A percentile compares a stretch with the other conserved stretches of the same genome.
Conservation (phyloP, 2,113 vertebrate genomes). For the Pithys albifrons region DNA sequence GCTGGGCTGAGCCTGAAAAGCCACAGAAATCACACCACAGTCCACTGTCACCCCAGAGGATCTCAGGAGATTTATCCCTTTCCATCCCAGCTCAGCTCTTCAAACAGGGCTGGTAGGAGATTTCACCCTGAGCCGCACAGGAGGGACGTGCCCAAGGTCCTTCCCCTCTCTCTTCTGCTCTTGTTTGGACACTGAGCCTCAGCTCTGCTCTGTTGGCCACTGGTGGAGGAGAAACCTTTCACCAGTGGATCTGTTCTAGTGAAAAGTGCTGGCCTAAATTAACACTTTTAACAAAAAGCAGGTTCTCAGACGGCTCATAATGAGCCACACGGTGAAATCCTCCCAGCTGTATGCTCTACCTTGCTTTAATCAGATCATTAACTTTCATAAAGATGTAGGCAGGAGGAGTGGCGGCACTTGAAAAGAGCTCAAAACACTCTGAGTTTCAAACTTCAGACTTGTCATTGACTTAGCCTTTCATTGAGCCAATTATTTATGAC, state of each 20-base stretch:
- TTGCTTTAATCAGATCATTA: slow-evolving; percentile 56
- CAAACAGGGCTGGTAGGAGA: background rate
- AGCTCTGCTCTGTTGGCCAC: background rate
- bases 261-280: background rate
- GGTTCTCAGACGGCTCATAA: slow-evolving; percentile 10
- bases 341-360: slow-evolving; percentile 20
- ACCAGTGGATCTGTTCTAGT: accelerated
- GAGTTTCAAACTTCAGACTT: slow-evolving; percentile 58
- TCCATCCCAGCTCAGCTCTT: background rate
- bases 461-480: slow-evolving; percentile 67
- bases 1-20: background rate
- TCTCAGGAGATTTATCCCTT: background rate
- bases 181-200: background rate
- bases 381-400: slow-evolving; percentile 55
- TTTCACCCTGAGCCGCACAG: background rate
- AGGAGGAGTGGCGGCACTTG: slow-evolving; percentile 61
- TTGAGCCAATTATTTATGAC: slow-evolving; percentile 64
- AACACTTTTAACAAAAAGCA: background rate
- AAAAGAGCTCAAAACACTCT: slow-evolving; percentile 60
- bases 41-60: background rate
- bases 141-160: accelerated
- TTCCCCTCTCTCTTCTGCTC: background rate
- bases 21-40: background rate
- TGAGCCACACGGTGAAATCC: background rate
- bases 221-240: background rate